Percentiles rank a stretch among this genome's conserved stretches.
Evolutionary conservation across 2,113 vertebrate genomes (phyloP).

Genomic region (Pogonocichla stellata): DNA sequence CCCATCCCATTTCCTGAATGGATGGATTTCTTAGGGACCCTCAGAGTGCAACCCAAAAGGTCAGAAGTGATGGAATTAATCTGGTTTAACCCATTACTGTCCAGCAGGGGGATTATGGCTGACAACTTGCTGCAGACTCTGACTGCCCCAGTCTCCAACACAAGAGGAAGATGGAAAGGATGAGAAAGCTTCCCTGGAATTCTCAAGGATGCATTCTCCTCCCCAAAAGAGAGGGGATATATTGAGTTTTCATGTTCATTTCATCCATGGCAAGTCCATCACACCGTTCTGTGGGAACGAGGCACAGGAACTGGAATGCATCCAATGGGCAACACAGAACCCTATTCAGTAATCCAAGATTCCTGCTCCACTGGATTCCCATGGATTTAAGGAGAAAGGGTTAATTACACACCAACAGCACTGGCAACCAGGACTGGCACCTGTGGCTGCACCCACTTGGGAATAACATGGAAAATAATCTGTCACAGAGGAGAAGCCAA

Average conservation of each 20-base stretch:
- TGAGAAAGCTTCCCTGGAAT: neutral
- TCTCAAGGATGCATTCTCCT: fast-evolving
- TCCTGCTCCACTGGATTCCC: fast-evolving
- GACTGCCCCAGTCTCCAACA: neutral
- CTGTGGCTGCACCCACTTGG: fast-evolving
- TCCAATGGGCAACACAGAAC: fast-evolving
- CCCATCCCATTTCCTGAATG: neutral
- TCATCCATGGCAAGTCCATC: neutral
- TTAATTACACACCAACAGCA: neutral
- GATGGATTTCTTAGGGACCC: neutral
- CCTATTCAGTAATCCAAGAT: fast-evolving
- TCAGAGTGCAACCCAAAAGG: neutral
- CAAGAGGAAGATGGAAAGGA: neutral
- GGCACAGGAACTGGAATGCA: neutral
- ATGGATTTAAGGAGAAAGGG: neutral
- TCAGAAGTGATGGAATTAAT: neutral
- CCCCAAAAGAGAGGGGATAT: neutral
- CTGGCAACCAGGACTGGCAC: neutral
- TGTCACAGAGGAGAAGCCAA: neutral
- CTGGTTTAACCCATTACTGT: neutral
- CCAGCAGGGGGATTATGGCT: neutral
- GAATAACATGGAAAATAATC: neutral
- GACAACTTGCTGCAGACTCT: fast-evolving
- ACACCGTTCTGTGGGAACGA: fast-evolving
- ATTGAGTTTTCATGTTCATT: neutral